phyloP scores from a whole-genome alignment of 2,797 vertebrate genomes.

The Scleropages formosus region DNA sequence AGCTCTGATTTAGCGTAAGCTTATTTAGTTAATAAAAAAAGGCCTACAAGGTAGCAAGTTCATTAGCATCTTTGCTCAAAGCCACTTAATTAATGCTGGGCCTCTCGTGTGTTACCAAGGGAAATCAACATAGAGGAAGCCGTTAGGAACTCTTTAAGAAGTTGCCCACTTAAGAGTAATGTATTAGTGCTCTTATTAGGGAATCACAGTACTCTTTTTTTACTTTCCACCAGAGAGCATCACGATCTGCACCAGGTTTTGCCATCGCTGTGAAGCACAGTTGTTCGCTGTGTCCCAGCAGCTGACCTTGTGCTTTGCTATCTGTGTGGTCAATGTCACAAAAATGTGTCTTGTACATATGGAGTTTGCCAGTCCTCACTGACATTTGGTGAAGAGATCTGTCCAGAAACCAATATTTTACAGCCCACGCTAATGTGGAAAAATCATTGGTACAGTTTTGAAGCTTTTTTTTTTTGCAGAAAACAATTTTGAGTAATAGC shows the following conservation, averaged over 20 bases:
- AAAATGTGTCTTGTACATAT: no score
- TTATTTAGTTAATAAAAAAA: constrained; percentile 37
- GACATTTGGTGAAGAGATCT: no score
- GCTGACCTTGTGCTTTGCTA: no score
- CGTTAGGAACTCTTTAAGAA: constrained; percentile 32
- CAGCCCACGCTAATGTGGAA: no score
- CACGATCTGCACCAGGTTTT: constrained; percentile 8
- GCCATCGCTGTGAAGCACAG: neutral
- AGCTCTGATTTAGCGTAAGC: constrained; percentile 29
- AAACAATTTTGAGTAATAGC: no score
- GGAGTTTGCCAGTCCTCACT: no score
- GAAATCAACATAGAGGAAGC: constrained; percentile 27
- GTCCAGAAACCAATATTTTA: no score
- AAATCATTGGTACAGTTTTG: neutral
- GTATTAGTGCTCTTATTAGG: constrained; percentile 31
- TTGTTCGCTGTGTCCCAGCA: no score
- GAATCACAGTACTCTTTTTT: constrained; percentile 19
- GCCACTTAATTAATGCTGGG: constrained; percentile 31
- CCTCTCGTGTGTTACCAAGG: constrained; percentile 25
- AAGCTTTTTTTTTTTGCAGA: no score
- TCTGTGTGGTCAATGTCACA: no score
- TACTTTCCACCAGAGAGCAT: neutral
- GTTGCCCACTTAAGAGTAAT: constrained; percentile 31
- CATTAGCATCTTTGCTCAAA: constrained; percentile 33
- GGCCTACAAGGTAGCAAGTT: constrained; percentile 31